Evolutionary conservation across 1,140 invertebrate genomes (phyloP).

Genomic region (Aphelenchoides avenae): DNA sequence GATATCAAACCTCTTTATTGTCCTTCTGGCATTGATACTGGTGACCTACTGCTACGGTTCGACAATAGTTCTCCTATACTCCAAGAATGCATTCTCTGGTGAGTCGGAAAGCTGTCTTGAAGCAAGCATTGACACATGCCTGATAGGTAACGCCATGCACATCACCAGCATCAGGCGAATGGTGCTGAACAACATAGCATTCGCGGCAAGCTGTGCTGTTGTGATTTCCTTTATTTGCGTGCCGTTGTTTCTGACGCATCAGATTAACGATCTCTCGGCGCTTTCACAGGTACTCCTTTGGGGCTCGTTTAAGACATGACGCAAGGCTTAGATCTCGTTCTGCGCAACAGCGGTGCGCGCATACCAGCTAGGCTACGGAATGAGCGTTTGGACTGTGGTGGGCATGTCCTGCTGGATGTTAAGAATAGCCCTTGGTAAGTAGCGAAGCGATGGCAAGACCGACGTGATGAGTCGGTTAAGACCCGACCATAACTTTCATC

Average conservation of each 20-base stretch:
- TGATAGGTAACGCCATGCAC: constrained; percentile 29
- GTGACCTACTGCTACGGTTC: constrained; percentile 30
- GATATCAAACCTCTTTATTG: constrained; percentile 41
- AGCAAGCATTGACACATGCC: constrained; percentile 2
- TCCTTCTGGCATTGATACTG: constrained; percentile 32
- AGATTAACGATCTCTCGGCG: constrained; percentile 31
- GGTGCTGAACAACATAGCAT: constrained; percentile 31
- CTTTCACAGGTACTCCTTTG: constrained; percentile 19
- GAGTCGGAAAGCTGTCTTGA: background rate
- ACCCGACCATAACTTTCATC: constrained; percentile 31
- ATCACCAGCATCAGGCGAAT: constrained; percentile 28
- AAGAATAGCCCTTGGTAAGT: constrained; percentile 33
- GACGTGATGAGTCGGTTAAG: too few species aligned
- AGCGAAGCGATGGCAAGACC: too few species aligned
- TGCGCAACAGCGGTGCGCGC: constrained; percentile 28
- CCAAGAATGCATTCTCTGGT: constrained; percentile 27
- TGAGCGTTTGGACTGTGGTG: constrained; percentile 38
- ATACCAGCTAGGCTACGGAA: constrained; percentile 32
- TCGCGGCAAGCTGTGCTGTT: constrained; percentile 34
- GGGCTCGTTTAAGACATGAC: background rate
- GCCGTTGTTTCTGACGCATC: constrained; percentile 32
- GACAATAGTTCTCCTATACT: constrained; percentile 38
- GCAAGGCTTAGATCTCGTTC: constrained; percentile 10
- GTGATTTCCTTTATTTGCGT: constrained; percentile 37
- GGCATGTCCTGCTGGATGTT: constrained; percentile 39